Base-by-base conservation (phyloP, 92 coral and sea anemone genomes). In the Phenganax stokvisi region DNA sequence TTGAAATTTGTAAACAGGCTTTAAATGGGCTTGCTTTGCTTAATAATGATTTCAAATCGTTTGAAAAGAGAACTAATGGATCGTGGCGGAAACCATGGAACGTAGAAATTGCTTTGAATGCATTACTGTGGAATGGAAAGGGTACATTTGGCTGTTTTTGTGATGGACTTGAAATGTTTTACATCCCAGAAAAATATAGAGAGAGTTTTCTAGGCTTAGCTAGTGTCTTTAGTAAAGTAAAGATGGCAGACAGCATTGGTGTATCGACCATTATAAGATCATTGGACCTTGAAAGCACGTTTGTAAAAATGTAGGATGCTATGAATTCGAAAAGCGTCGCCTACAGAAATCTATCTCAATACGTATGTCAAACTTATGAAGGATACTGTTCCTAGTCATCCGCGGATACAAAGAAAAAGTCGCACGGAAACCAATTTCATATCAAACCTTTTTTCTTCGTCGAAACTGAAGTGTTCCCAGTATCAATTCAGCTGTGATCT, bases 81-180 rank as follows among this genome's bases (percentile, higher is more conserved):
- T 71, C 76, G 53, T 66, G 52, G 20, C 81, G 82, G 29, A 51
- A 61, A 12, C 30, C 75, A 28, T 93, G 97, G 98, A 97, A 93
- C 64, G 89, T 87, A 9, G 93, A 88, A 63, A 88, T 83, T 56
- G 86, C 98, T 9, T 55, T 93, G 72, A 93, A 93, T 74, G 98
- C 98, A 6, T 61, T 93, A 13, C 82, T 93, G 54, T 93, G 98
- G 98, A 93, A 93, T 63, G 98, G 98, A 12, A 89, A 85, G 9
- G 98, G 97, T 1, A 69, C 55, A 20, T 92, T 89, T 66, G 86
- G 72, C 75, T 93, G 98, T 65, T 93, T 89, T 82, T 89, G 83
- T 12, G 85, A 88, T 8, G 75, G 73, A 47, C 59, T 91, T 1
- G 89, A 87, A 25, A 56, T 87, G 6, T 87, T 91, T 61, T 93